phyloP scores from a whole-genome alignment of 2,888 invertebrate species.

The Drosophila lutescens region DNA sequence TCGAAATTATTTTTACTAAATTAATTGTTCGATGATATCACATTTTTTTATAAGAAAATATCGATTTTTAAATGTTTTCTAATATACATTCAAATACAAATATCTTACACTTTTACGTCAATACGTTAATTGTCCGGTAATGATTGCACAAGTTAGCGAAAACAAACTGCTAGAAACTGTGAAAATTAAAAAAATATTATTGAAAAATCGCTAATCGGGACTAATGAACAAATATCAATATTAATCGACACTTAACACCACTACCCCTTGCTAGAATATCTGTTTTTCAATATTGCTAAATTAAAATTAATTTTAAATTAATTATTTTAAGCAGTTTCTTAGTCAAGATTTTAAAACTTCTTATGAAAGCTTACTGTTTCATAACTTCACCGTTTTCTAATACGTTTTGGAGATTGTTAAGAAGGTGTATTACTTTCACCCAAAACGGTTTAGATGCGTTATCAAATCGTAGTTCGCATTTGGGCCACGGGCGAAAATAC shows the following conservation, averaged over 20 bases:
- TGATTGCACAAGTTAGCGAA: slow-evolving; percentile 19
- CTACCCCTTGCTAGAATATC: background rate
- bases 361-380: too few species aligned
- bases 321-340: too few species aligned
- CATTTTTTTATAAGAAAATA: background rate
- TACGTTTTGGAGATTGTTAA: too few species aligned
- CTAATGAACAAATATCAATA: slow-evolving; percentile 1
- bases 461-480: background rate
- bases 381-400: too few species aligned
- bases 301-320: too few species aligned
- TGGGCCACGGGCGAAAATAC: background rate
- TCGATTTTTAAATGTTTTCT: background rate
- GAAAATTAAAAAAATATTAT: slow-evolving; percentile 10
- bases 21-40: background rate
- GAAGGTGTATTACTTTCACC: too few species aligned
- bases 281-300: too few species aligned
- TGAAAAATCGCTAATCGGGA: slow-evolving; percentile 3
- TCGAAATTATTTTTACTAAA: too few species aligned
- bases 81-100: background rate
- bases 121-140: slow-evolving; percentile 30
- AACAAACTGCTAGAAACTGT: slow-evolving; percentile 14
- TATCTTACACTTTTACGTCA: slow-evolving; percentile 28
- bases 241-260: background rate
- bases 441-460: background rate
- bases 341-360: too few species aligned